Conservation (phyloP, 2,797 vertebrate genomes). For the Mormyrops boulengeri region DNA sequence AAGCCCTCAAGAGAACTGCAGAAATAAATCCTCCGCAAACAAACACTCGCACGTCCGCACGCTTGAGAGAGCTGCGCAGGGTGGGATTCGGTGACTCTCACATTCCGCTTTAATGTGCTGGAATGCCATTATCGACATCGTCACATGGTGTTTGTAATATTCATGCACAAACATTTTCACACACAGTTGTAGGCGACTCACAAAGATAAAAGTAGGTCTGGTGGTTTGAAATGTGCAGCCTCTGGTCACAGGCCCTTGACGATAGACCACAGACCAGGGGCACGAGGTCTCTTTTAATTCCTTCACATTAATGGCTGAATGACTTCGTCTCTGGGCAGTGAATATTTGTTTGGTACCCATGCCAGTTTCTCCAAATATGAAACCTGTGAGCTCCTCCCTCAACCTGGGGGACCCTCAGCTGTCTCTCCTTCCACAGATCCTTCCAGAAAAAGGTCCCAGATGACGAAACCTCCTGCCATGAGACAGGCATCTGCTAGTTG, state of each 20-base stretch:
- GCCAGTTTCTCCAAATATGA: constrained; percentile 60
- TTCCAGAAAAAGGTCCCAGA: background rate
- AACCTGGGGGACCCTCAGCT: background rate
- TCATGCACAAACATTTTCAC: background rate
- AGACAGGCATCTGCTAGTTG: background rate
- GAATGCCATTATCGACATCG: background rate
- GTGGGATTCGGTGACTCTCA: background rate
- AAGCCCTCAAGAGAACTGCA: constrained; percentile 47
- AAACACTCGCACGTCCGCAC: background rate
- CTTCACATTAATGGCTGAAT: constrained; percentile 38
- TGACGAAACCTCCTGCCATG: background rate
- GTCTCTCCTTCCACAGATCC: background rate
- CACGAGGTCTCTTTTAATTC: constrained; percentile 52
- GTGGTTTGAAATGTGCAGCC: background rate
- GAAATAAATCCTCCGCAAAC: constrained; percentile 36
- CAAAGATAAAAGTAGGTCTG: background rate
- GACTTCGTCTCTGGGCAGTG: constrained; percentile 44
- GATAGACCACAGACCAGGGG: constrained; percentile 20
- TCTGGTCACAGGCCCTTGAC: background rate
- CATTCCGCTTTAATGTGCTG: background rate
- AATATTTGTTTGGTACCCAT: constrained; percentile 26
- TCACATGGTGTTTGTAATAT: background rate
- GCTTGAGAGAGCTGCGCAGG: background rate
- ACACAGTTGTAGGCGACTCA: background rate
- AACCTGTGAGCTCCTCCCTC: background rate